phyloP scores from a whole-genome alignment of 2,888 invertebrate species.

The Ethmia dodecea region DNA sequence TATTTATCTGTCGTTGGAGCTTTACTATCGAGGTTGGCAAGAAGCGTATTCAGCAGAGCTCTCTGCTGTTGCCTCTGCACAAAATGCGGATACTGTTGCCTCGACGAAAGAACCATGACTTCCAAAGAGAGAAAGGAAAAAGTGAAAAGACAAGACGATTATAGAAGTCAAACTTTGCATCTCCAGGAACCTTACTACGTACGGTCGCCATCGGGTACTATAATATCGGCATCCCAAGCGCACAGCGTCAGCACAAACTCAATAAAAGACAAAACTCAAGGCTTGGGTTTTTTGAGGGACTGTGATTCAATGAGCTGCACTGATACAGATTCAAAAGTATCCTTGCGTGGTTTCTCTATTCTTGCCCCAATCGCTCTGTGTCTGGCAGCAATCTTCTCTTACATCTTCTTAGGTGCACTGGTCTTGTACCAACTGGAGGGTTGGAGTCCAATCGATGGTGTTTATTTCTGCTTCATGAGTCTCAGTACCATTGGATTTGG shows the following conservation, averaged over 20 bases:
- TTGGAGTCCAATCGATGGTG: constrained; percentile 93
- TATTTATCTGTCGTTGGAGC: constrained; percentile 93
- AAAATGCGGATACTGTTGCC: constrained; percentile 92
- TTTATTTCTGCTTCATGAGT: constrained; percentile 97
- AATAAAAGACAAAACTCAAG: constrained; percentile 62
- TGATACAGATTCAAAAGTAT: constrained; percentile 83
- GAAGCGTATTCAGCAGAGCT: constrained; percentile 88
- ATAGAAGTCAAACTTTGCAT: constrained; percentile 77
- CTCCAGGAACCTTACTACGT: constrained; percentile 86
- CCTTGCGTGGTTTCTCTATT: constrained; percentile 85
- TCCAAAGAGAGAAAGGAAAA: constrained; percentile 89
- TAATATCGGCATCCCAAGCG: constrained; percentile 72
- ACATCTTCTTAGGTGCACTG: constrained; percentile 93
- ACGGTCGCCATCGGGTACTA: constrained; percentile 70
- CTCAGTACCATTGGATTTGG: constrained; percentile 95
- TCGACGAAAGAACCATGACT: constrained; percentile 89
- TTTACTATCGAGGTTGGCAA: constrained; percentile 87
- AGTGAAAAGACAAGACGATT: constrained; percentile 83
- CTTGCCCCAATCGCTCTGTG: constrained; percentile 93
- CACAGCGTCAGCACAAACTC: constrained; percentile 61
- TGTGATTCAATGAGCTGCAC: constrained; percentile 79
- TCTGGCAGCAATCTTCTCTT: constrained; percentile 91
- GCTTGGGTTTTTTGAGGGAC: constrained; percentile 63
- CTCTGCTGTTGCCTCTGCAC: constrained; percentile 91
- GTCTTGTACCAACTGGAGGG: constrained; percentile 94